Conservation (phyloP, 2,888 invertebrate species). For the Panzeria rudis region DNA sequence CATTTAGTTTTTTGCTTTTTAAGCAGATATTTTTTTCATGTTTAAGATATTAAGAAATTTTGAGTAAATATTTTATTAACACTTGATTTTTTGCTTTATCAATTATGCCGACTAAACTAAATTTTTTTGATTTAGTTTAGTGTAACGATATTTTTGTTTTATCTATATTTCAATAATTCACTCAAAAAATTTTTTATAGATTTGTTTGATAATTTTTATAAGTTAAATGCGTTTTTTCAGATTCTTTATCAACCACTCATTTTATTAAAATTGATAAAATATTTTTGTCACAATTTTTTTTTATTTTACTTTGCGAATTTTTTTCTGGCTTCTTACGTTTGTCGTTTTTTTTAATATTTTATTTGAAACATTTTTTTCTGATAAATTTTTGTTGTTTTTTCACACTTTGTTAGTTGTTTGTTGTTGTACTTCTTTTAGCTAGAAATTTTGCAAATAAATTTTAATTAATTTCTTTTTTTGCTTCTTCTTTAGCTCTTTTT, state of each 20-base stretch:
- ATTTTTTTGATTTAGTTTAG: constrained; percentile 41
- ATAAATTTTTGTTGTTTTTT: constrained; percentile 26
- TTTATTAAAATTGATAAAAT: constrained; percentile 36
- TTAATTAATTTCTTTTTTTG: constrained; percentile 18
- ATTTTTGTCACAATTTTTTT: constrained; percentile 30
- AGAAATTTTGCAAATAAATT: constrained; percentile 27
- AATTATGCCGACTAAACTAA: constrained; percentile 38
- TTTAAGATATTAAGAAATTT: constrained; percentile 1
- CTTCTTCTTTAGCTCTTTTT: constrained; percentile 12
- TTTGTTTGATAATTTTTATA: constrained; percentile 11
- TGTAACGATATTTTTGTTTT: constrained; percentile 16
- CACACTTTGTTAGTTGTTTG: constrained; percentile 21
- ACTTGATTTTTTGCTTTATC: neutral
- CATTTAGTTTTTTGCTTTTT: constrained; percentile 37
- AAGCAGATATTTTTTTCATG: constrained; percentile 9
- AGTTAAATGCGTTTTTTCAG: constrained; percentile 39
- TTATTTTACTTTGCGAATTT: constrained; percentile 27
- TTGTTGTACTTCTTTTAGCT: constrained; percentile 17
- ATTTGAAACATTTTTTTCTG: neutral
- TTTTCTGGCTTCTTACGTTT: neutral
- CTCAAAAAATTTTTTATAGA: neutral
- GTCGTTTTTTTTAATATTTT: constrained; percentile 8
- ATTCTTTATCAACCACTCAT: constrained; percentile 43
- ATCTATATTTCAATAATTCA: constrained; percentile 21
- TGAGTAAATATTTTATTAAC: constrained; percentile 24